Percentiles rank a stretch among this genome's conserved stretches.
Conservation (phyloP, 1,140 invertebrate species). For the Drosophila paulistorum region DNA sequence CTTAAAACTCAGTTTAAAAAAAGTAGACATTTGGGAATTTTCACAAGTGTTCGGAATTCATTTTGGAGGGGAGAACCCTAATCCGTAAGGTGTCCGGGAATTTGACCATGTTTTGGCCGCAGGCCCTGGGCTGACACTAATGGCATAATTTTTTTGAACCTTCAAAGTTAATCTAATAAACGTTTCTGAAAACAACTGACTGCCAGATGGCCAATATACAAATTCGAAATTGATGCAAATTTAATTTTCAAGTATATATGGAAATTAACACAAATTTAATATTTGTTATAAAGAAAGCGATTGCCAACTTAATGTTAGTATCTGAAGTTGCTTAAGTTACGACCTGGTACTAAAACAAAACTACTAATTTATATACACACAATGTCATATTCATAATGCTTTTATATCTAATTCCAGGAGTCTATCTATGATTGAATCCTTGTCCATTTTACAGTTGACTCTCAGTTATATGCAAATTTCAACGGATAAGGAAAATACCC, state of each 20-base stretch:
- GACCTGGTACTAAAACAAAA: no score
- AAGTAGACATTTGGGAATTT: slow-evolving; percentile 81
- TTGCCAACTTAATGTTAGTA: no score
- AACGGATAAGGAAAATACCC: slow-evolving; percentile 10
- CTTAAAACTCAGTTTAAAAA: slow-evolving; percentile 74
- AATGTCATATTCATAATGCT: no score
- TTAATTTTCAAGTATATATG: neutral
- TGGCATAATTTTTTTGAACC: slow-evolving; percentile 64
- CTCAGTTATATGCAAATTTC: no score
- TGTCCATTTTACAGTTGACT: no score
- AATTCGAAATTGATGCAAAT: slow-evolving; percentile 7
- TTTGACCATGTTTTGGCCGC: slow-evolving; percentile 56
- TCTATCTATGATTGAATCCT: no score
- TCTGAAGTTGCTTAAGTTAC: no score
- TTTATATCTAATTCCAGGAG: no score
- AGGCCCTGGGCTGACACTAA: slow-evolving; percentile 50
- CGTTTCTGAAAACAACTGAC: slow-evolving; percentile 10
- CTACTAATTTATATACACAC: no score
- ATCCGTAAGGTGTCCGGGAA: slow-evolving; percentile 37
- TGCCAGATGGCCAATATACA: slow-evolving; percentile 18
- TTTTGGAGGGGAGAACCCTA: neutral
- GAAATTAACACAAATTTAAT: neutral
- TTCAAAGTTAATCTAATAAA: slow-evolving; percentile 59
- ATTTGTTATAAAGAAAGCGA: no score
- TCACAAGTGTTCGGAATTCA: slow-evolving; percentile 52